Evolutionary conservation across 2,888 invertebrate genomes (phyloP).

Genomic region (Zootermopsis nevadensis): DNA sequence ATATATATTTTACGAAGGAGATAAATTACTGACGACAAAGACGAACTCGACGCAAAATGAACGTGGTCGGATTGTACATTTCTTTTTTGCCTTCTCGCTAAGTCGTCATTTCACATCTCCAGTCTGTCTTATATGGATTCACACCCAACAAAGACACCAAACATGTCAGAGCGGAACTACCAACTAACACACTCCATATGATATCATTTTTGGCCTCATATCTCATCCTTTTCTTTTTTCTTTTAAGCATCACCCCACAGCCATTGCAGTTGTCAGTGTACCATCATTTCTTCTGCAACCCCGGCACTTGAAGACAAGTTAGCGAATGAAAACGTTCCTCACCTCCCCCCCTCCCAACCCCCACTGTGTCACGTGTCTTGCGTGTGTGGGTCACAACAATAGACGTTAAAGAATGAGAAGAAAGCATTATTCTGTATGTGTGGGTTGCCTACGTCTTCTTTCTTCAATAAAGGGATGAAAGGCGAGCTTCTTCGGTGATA

Average conservation of each 20-base stretch:
- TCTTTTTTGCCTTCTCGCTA: slow-evolving; percentile 12
- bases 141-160: slow-evolving; percentile 26
- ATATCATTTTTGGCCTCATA: slow-evolving; percentile 34
- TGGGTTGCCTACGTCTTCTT: slow-evolving; percentile 6
- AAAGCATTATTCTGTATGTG: slow-evolving; percentile 12
- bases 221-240: slow-evolving; percentile 27
- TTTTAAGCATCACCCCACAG: slow-evolving; percentile 33
- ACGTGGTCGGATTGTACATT: slow-evolving; percentile 9
- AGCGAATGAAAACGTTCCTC: slow-evolving; percentile 37
- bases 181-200: slow-evolving; percentile 35
- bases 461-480: slow-evolving; percentile 36
- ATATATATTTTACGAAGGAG: not conserved
- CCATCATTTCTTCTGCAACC: slow-evolving; percentile 31
- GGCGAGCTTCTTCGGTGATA: slow-evolving; percentile 20
- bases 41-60: not conserved
- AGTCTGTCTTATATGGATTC: slow-evolving; percentile 27
- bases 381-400: slow-evolving; percentile 39
- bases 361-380: slow-evolving; percentile 33
- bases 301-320: slow-evolving; percentile 41
- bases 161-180: slow-evolving; percentile 14
- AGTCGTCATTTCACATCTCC: slow-evolving; percentile 23
- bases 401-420: slow-evolving; percentile 36
- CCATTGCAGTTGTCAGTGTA: slow-evolving; percentile 37
- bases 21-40: not conserved
- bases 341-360: not conserved